Percentiles rank a stretch among this genome's conserved stretches.
These are phyloP conservation scores for Erethizon dorsatum DNA, from an alignment of 2,797 vertebrate species.

Conservation along the genomic window DNA sequence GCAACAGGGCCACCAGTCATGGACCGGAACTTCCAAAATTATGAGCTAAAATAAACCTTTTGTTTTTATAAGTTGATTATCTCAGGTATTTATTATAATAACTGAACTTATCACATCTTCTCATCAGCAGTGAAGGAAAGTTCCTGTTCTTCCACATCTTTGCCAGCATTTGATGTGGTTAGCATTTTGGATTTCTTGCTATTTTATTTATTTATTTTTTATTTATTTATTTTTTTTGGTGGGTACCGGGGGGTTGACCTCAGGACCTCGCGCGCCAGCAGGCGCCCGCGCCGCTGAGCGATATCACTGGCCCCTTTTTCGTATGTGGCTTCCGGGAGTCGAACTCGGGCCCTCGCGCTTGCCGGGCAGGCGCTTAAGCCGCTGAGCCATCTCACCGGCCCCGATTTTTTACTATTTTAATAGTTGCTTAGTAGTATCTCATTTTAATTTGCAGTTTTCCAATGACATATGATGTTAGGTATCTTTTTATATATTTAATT, in stretches of 20 bases:
- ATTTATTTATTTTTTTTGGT: too few species aligned
- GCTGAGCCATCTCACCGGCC: too few species aligned
- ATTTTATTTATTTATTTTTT: background rate
- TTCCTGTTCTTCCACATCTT: background rate
- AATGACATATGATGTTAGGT: background rate
- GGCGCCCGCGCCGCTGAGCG: too few species aligned
- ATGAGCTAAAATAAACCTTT: background rate
- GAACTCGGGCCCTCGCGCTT: too few species aligned
- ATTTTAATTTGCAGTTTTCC: background rate
- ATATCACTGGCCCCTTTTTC: too few species aligned
- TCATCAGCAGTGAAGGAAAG: background rate
- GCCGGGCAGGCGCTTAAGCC: too few species aligned
- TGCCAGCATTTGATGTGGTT: background rate
- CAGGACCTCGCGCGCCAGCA: too few species aligned
- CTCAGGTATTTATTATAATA: background rate
- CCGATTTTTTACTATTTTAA: background rate
- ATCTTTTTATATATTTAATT: background rate
- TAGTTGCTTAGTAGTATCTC: background rate
- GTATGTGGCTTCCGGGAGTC: too few species aligned
- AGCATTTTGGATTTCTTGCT: background rate
- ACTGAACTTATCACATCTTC: background rate
- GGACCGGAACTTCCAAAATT: background rate
- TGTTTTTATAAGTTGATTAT: background rate
- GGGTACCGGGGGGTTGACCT: too few species aligned
- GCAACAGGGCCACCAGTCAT: background rate